These are phyloP conservation scores for Thysanoteuthis rhombus DNA, from an alignment of 2,888 invertebrate genomes.

Conservation along the genomic window DNA sequence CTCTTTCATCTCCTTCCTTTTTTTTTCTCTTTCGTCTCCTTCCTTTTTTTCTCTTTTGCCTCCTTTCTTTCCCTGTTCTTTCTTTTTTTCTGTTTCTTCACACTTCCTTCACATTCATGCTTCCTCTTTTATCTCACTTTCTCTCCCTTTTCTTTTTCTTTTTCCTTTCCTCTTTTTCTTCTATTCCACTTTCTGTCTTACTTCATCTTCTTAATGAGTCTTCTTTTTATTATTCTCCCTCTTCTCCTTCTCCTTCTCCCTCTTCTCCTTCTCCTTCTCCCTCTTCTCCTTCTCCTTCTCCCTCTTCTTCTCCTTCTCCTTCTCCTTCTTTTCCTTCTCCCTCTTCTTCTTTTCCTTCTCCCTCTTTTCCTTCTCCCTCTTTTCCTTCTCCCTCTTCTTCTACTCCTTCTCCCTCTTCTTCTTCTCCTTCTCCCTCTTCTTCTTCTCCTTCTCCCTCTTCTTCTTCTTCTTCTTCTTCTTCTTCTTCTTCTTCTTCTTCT, in stretches of 20 bases:
- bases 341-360: not conserved
- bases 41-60: not conserved
- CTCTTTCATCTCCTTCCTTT: not conserved
- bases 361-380: not conserved
- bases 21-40: not conserved
- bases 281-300: not conserved
- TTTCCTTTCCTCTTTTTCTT: too few relatives aligned
- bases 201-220: too few relatives aligned
- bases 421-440: not conserved
- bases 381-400: not conserved
- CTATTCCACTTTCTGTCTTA: too few relatives aligned
- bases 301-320: not conserved
- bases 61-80: not conserved
- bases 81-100: not conserved
- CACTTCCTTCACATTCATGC: not conserved
- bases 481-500: not conserved
- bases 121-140: not conserved
- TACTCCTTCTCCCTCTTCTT: not conserved
- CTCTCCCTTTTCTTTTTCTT: too few relatives aligned
- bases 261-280: too few relatives aligned
- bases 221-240: too few relatives aligned
- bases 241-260: not conserved
- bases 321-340: not conserved
- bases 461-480: not conserved
- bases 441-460: not conserved